Percentiles rank a stretch among this genome's conserved stretches.
Evolutionary conservation across 2,113 vertebrate species (phyloP).

Genomic region (Aptenodytes forsteri): DNA sequence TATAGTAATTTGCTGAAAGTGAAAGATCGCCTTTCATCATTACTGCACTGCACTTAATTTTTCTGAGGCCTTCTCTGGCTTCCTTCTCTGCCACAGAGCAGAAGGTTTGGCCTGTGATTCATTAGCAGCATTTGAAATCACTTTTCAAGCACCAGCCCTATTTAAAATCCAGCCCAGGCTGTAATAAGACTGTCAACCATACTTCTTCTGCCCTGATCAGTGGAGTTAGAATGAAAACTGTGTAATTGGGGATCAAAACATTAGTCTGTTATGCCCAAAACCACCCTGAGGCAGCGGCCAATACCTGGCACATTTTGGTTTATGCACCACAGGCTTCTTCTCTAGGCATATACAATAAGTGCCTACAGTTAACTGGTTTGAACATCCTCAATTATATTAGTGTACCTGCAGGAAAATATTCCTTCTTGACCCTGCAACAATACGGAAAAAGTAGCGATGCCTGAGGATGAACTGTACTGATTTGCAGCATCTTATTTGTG

Average conservation of each 20-base stretch:
- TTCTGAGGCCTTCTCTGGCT: conserved; percentile 9
- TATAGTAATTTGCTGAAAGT: conserved; percentile 49
- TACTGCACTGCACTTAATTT: not conserved
- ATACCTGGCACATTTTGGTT: not conserved
- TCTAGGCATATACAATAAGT: not conserved
- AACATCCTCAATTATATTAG: not conserved
- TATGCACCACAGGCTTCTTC: not conserved
- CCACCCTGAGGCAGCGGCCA: not conserved
- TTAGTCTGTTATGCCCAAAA: not conserved
- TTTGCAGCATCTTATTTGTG: not conserved
- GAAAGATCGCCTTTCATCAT: conserved; percentile 35
- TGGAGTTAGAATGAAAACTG: conserved; percentile 9
- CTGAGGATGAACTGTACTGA: not conserved
- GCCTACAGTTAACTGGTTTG: not conserved
- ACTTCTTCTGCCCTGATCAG: not conserved
- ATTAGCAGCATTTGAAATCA: not conserved
- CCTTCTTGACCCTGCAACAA: not conserved
- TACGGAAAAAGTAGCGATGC: not conserved
- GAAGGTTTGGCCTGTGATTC: not conserved
- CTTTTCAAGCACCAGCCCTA: not conserved
- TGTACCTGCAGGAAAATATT: not conserved
- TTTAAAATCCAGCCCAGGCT: not conserved
- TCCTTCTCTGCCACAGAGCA: not conserved
- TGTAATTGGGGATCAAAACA: not conserved
- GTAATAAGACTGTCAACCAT: not conserved